phyloP scores from a whole-genome alignment of 2,113 vertebrate species.

The Columbina picui region DNA sequence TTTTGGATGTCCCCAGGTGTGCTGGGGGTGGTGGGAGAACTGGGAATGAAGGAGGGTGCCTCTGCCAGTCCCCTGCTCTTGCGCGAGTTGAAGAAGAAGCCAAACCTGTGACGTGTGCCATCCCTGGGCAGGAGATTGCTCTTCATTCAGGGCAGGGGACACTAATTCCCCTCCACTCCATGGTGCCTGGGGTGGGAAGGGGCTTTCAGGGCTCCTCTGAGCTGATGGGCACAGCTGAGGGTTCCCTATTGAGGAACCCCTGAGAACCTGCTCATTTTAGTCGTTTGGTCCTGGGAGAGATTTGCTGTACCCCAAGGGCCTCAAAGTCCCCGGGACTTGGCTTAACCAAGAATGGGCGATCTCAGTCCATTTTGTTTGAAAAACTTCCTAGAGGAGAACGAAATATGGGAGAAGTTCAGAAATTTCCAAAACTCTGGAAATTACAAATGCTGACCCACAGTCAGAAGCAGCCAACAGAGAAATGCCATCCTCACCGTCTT shows the following conservation, averaged over 20 bases:
- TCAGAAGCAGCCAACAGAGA: not conserved
- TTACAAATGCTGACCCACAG: fast-evolving
- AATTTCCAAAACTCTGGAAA: not conserved
- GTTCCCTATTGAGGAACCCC: fast-evolving
- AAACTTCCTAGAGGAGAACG: not conserved
- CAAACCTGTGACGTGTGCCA: fast-evolving
- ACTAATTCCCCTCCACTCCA: not conserved
- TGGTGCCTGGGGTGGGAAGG: not conserved
- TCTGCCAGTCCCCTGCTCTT: fast-evolving
- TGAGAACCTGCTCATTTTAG: not conserved
- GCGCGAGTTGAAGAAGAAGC: not conserved
- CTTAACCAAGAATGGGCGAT: not conserved
- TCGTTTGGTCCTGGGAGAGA: not conserved
- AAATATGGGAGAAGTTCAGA: not conserved
- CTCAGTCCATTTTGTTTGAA: not conserved
- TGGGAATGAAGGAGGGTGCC: not conserved
- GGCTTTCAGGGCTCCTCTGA: not conserved
- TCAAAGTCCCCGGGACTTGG: not conserved
- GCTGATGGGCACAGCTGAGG: not conserved
- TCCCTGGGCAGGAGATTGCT: not conserved
- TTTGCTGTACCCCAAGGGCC: too few relatives aligned
- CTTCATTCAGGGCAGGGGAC: not conserved
- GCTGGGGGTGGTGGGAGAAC: not conserved
- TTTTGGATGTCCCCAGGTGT: not conserved
- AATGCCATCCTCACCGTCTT: not conserved